Conservation (phyloP, 2,888 invertebrate genomes). For the Eueremaeus valkanovi region DNA sequence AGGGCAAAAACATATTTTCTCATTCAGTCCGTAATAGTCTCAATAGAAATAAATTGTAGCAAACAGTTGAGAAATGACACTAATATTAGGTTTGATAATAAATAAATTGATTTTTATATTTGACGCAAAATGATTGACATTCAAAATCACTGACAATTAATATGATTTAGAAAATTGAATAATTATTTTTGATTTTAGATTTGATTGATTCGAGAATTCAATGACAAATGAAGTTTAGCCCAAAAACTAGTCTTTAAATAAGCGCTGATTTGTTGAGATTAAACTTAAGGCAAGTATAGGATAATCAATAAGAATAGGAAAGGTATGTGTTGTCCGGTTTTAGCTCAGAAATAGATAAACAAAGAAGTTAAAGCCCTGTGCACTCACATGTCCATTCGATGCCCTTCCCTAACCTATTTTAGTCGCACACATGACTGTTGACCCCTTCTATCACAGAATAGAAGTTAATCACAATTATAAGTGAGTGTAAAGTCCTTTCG, state of each 20-base stretch:
- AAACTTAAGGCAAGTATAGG: not conserved
- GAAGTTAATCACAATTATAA: no score
- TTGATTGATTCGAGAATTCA: not conserved
- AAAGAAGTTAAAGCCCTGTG: not conserved
- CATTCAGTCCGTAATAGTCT: no score
- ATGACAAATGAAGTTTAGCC: not conserved
- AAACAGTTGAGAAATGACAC: not conserved
- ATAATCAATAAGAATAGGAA: not conserved
- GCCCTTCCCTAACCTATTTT: no score
- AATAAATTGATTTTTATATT: no score
- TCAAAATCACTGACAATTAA: not conserved
- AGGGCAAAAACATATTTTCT: no score
- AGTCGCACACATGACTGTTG: no score
- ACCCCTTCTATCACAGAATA: no score
- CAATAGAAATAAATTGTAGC: no score
- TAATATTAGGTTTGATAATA: no score
- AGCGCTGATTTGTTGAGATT: not conserved
- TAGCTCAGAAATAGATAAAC: no score
- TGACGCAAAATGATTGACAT: not conserved
- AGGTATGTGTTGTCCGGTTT: not conserved
- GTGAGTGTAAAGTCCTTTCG: no score
- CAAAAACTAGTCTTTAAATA: not conserved
- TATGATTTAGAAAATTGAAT: not conserved
- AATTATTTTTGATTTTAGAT: not conserved
- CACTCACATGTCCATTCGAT: not conserved